phyloP scores from a whole-genome alignment of 1,140 invertebrate genomes.

The Drosophila arizonae region DNA sequence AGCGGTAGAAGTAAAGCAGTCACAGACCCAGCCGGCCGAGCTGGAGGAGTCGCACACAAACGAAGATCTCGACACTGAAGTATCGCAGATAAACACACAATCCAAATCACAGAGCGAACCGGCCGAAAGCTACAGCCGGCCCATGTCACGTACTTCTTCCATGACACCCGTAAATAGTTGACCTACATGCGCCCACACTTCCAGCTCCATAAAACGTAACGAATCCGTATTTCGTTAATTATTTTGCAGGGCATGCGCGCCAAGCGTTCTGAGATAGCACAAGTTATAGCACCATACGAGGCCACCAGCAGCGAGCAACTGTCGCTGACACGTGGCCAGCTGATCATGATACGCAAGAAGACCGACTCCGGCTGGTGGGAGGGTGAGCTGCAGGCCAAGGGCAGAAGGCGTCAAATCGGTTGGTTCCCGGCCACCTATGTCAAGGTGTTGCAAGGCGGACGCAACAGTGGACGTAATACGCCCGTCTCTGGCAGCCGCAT shows the following conservation, averaged over 20 bases:
- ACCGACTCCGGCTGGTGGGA: constrained; percentile 99
- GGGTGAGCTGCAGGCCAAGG: constrained; percentile 98
- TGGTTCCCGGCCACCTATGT: constrained; percentile 99
- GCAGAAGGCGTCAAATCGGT: constrained; percentile 96
- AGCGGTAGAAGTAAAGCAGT: constrained; percentile 25
- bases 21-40: constrained; percentile 25
- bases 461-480: constrained; percentile 88
- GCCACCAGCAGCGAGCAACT: constrained; percentile 95
- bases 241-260: constrained; percentile 83
- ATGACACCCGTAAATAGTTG: constrained; percentile 83
- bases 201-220: not conserved
- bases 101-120: constrained; percentile 78
- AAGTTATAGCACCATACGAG: constrained; percentile 94
- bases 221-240: constrained; percentile 19
- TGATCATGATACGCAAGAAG: constrained; percentile 98
- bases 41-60: constrained; percentile 72
- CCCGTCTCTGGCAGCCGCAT: constrained; percentile 85
- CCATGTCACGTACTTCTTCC: constrained; percentile 83
- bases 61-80: constrained; percentile 82
- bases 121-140: constrained; percentile 80
- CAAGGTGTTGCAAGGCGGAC: constrained; percentile 89
- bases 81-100: constrained; percentile 83
- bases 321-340: constrained; percentile 94
- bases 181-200: constrained; percentile 20
- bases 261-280: constrained; percentile 94